Evolutionary conservation across 2,888 invertebrate genomes (phyloP), one percentile per base, ranked within the genome.

Genomic region (Hypomecis punctinalis): DNA sequence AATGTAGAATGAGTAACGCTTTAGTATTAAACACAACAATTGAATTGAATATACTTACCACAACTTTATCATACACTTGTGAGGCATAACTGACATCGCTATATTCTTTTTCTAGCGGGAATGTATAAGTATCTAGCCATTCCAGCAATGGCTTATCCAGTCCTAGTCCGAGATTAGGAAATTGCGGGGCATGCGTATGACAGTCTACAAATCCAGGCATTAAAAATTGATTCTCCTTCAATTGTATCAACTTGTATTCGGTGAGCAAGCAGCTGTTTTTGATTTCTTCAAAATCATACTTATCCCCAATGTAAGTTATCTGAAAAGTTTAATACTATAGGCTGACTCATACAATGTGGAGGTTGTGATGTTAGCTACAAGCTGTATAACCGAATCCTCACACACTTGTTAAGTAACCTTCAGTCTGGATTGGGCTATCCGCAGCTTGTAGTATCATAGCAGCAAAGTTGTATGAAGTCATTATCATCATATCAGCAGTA

Each of bases 151-250:
- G 95, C 73, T 95, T 94, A 80, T 98, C 97, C 71, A 97, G 93
- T 0, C 97, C 98, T 9, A 97, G 87, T 0, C 98, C 98, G 62
- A 96, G 91, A 86, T 98, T 98, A 0, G 97, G 97, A 75, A 96
- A 96, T 87, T 98, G 98, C 0, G 97, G 96, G 0, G 97, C 98
- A 90, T 98, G 98, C 8, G 97, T 96, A 82, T 98, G 98, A 33
- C 97, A 96, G 85, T 98, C 98, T 3, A 98, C 94, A 66, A 98
- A 94, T 0, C 98, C 98, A 0, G 98, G 98, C 83, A 98, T 95
- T 10, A 98, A 82, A 79, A 98, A 96, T 85, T 97, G 96, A 54
- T 88, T 85, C 5, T 76, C 61, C 7, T 57, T 68, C 45, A 93
- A 66, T 6, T 77, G 68, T 9, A 82, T 76, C 23, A 86, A 68